Percentiles rank a stretch among this genome's conserved stretches.
Conservation (phyloP, 2,888 invertebrate genomes). For the Eristalinus aeneus region DNA sequence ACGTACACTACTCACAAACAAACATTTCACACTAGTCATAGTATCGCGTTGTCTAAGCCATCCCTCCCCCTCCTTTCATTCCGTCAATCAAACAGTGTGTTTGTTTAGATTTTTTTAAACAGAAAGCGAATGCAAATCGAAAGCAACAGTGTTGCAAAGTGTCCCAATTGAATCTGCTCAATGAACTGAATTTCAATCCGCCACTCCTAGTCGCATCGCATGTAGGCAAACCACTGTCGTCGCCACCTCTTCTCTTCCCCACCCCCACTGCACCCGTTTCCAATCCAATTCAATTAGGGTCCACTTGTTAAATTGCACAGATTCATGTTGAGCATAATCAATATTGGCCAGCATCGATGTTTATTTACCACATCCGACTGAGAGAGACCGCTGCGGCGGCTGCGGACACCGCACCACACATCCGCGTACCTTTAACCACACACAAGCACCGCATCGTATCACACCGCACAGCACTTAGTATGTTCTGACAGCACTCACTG, state of each 20-base stretch:
- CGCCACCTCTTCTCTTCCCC: not conserved
- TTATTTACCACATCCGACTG: slow-evolving; percentile 10
- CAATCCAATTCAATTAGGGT: slow-evolving; percentile 36
- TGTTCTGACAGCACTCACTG: not conserved
- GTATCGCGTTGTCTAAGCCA: not conserved
- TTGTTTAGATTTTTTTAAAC: not conserved
- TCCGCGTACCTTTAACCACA: not conserved
- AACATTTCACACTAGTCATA: not conserved
- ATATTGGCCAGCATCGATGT: slow-evolving; percentile 28
- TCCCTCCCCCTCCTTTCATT: not conserved
- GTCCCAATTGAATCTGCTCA: not conserved
- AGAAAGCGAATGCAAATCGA: not conserved
- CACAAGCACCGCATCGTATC: not conserved
- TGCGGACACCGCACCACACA: not conserved
- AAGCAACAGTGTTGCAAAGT: not conserved
- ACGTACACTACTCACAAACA: no score
- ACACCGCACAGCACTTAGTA: no score
- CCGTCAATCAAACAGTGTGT: not conserved
- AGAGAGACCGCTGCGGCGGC: not conserved
- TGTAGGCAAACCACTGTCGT: not conserved
- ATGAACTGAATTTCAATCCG: not conserved
- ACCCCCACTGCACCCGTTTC: not conserved
- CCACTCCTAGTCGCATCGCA: not conserved
- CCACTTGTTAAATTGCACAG: slow-evolving; percentile 33
- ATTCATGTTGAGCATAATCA: slow-evolving; percentile 28